Conservation (phyloP, 2,888 invertebrate genomes). For the Galerucella pusilla region DNA sequence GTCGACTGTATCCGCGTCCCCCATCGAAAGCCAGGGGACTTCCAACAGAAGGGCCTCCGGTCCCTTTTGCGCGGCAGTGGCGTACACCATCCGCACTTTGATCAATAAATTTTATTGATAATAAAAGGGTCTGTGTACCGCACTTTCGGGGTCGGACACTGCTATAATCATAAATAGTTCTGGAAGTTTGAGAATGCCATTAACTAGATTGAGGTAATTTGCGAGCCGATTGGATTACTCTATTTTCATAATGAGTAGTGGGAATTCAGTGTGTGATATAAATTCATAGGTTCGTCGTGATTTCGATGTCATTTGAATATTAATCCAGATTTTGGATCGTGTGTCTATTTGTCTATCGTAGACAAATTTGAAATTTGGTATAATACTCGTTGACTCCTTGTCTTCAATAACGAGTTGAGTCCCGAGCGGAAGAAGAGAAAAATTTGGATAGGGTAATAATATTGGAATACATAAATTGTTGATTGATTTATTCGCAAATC, state of each 20-base stretch:
- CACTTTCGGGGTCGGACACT: conserved; percentile 4
- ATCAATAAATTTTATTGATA: conserved; percentile 5
- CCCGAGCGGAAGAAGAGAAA: no score
- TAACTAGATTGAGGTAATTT: conserved; percentile 5
- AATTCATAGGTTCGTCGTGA: no score
- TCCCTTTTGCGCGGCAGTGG: conserved; percentile 7
- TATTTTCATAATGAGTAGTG: neutral
- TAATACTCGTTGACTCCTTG: no score
- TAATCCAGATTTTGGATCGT: no score
- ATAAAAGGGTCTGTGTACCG: neutral
- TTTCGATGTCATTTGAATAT: no score
- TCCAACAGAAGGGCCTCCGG: neutral
- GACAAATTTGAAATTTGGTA: no score
- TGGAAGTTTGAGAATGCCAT: conserved; percentile 3
- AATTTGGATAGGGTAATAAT: no score
- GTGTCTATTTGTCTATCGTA: no score
- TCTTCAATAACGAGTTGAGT: no score
- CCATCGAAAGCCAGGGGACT: neutral
- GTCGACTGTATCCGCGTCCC: conserved; percentile 2
- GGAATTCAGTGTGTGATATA: neutral
- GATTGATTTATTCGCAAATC: no score
- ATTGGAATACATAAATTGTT: no score
- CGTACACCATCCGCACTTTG: conserved; percentile 10
- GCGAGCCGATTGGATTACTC: neutral
- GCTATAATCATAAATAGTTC: conserved; percentile 11